phyloP scores from a whole-genome alignment of 2,888 invertebrate genomes.

The Sepiola atlantica region DNA sequence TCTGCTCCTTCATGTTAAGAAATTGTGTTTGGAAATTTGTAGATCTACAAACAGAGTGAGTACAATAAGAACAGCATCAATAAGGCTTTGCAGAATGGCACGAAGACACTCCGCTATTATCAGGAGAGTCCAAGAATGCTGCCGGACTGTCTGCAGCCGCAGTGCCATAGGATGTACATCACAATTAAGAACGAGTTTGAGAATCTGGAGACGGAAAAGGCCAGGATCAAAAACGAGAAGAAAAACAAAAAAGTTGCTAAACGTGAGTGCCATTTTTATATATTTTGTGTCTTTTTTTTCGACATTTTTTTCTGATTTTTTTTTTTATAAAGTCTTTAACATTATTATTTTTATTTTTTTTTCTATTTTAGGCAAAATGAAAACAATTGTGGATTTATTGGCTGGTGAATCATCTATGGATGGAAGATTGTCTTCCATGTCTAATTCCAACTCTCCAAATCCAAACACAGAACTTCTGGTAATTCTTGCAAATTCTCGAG shows the following conservation, averaged over 20 bases:
- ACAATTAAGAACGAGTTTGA: slow-evolving; percentile 60
- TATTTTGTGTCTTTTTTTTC: no score
- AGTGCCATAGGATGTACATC: slow-evolving; percentile 74
- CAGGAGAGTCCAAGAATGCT: slow-evolving; percentile 82
- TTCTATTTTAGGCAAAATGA: not conserved
- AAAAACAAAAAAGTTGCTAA: not conserved
- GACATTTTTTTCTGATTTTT: no score
- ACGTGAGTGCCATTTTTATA: not conserved
- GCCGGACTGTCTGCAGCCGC: slow-evolving; percentile 77
- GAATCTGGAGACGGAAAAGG: not conserved
- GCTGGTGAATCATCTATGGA: not conserved
- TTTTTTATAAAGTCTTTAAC: no score
- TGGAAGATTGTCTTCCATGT: not conserved
- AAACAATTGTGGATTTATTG: not conserved
- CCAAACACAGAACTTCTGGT: not conserved
- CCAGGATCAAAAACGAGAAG: not conserved
- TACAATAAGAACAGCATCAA: slow-evolving; percentile 74
- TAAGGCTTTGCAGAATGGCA: slow-evolving; percentile 73
- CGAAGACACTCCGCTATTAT: slow-evolving; percentile 75
- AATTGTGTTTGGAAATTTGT: no score
- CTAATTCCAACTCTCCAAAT: not conserved
- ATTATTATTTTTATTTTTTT: no score
- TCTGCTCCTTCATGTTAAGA: no score
- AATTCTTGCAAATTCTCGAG: not conserved
- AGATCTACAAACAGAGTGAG: slow-evolving; percentile 75